Evolutionary conservation across 2,888 invertebrate genomes (phyloP).

Genomic region (Drosophila neotestacea): DNA sequence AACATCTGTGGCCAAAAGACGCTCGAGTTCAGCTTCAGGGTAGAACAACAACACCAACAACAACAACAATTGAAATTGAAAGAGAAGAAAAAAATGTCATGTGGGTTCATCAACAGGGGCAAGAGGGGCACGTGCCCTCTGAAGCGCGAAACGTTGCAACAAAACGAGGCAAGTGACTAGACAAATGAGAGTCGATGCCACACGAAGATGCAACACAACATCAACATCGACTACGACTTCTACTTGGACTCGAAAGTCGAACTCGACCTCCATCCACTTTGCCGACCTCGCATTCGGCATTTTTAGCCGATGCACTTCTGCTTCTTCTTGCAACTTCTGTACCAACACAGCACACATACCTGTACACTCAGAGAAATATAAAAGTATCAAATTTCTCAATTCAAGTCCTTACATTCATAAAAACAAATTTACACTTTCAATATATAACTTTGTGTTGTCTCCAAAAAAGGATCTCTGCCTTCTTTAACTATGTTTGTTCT

Average conservation of each 20-base stretch:
- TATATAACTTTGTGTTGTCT: too few species aligned
- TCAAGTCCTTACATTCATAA: too few species aligned
- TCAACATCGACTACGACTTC: neutral
- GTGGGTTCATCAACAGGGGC: slow-evolving; percentile 59
- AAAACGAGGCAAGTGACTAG: slow-evolving; percentile 53
- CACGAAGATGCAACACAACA: slow-evolving; percentile 43
- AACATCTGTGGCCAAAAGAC: slow-evolving; percentile 23
- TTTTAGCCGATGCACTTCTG: neutral
- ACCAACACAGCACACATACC: neutral
- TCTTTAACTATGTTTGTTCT: neutral
- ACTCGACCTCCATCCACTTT: slow-evolving; percentile 2
- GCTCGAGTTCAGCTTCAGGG: slow-evolving; percentile 3
- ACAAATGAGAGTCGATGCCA: slow-evolving; percentile 25
- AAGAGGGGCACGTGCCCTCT: slow-evolving; percentile 77
- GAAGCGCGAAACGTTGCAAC: slow-evolving; percentile 77
- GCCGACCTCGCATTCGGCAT: slow-evolving; percentile 3
- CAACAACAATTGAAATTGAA: neutral
- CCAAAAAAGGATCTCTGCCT: neutral
- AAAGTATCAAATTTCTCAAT: too few species aligned
- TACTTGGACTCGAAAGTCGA: neutral
- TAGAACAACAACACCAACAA: slow-evolving; percentile 5
- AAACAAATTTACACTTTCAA: too few species aligned
- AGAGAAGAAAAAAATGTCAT: slow-evolving; percentile 60
- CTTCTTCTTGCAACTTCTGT: neutral
- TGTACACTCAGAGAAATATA: slow-evolving; percentile 5